Evolutionary conservation across 2,888 invertebrate genomes (phyloP), one percentile per base, ranked within the genome.

Genomic region (Drosophila koepferae): DNA sequence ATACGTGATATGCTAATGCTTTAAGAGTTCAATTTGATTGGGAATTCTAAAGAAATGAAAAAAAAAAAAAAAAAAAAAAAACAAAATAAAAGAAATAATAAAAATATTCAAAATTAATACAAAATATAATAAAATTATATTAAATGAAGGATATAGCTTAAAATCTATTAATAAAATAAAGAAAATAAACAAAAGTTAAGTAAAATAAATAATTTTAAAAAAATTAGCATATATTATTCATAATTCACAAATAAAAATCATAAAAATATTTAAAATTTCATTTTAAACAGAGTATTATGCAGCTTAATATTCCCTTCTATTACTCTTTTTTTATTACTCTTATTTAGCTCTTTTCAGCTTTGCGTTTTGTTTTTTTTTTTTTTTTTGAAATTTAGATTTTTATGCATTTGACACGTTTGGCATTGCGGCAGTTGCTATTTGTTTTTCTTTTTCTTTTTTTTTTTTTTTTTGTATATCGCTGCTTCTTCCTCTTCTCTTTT

Each of bases 371-470:
- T 6, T 28, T 28, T 28, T 28, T 23, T 23, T 23, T 23, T 28
- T 51, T 51, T 51, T 28, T 63, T 68, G 63, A 74, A 64, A 70
- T 77, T 74, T 78, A 69, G 64, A 79, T 83, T 79, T 82, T 74
- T 63, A 79, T 89, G 89, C 74, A 83, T 89, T 83, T 83, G 81
- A 84, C 84, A 89, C 83, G 82, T 86, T 78, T 80, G 72, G 67
- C 72, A 78, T 59, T 53, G 75, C 56, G 49, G 43, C 74, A 71
- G 54, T 54, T 67, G 62, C 40, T 31, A 40, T 51, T 53, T 34
- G 53, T 58, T 38, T 56, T 31, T 43, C n/a, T 36, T 7, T n/a
- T n/a, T n/a, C n/a, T 14, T 20, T 14, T 58, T 38, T 56, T 31
- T 43, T 18, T 28, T 7, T 20, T 20, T 20, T 20, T 20, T 20